phyloP scores from a whole-genome alignment of 2,888 invertebrate species.

The Plusia festucae region DNA sequence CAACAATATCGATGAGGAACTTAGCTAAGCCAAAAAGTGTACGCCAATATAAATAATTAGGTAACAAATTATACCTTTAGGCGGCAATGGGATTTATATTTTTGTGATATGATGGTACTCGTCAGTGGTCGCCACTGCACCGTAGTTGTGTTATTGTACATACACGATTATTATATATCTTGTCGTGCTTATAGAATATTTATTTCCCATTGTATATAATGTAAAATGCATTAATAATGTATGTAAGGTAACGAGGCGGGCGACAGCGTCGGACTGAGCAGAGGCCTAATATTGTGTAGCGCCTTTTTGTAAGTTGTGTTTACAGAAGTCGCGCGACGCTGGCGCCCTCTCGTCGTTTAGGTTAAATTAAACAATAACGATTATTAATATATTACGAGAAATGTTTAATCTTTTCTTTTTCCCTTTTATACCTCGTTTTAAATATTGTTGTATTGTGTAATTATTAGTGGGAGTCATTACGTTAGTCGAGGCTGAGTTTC shows the following conservation, averaged over 20 bases:
- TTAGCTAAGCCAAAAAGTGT: conserved; percentile 85
- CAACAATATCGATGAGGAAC: conserved; percentile 62
- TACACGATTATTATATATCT: conserved; percentile 79
- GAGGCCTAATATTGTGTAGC: conserved; percentile 66
- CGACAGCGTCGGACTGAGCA: conserved; percentile 61
- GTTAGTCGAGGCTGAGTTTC: conserved; percentile 71
- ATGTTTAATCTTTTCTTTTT: conserved; percentile 78
- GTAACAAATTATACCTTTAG: conserved; percentile 63
- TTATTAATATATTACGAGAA: conserved; percentile 80
- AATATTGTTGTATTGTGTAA: conserved; percentile 76
- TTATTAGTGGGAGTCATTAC: conserved; percentile 70
- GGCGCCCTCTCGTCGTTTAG: conserved; percentile 73
- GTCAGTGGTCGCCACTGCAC: conserved; percentile 62
- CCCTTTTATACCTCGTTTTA: conserved; percentile 83
- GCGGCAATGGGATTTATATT: conserved; percentile 74
- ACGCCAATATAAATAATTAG: conserved; percentile 75
- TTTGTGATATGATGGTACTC: conserved; percentile 76
- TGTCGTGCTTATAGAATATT: conserved; percentile 83
- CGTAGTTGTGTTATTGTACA: conserved; percentile 77
- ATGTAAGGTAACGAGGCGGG: conserved; percentile 63
- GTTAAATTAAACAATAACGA: conserved; percentile 68
- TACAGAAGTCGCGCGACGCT: conserved; percentile 40
- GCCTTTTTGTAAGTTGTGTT: conserved; percentile 51
- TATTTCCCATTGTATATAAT: conserved; percentile 88
- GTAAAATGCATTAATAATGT: conserved; percentile 74